phyloP scores from a whole-genome alignment of 2,888 invertebrate species.

The Aporophyla lueneburgensis region DNA sequence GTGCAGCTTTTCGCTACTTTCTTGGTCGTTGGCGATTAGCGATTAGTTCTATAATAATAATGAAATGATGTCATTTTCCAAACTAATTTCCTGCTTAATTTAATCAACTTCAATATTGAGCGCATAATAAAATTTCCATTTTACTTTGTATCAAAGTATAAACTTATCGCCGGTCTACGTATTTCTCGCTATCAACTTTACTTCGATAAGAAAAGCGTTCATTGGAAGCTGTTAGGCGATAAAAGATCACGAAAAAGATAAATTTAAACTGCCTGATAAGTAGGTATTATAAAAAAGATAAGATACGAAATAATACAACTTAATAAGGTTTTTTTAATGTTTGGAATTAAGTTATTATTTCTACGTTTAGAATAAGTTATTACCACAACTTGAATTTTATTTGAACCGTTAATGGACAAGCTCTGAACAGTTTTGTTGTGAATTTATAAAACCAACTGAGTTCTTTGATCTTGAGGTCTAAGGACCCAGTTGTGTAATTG shows the following conservation, averaged over 20 bases:
- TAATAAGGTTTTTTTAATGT: slow-evolving; percentile 13
- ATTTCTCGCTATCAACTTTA: slow-evolving; percentile 24
- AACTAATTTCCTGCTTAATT: not conserved
- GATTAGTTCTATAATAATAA: not conserved
- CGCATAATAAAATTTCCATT: not conserved
- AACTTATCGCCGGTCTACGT: slow-evolving; percentile 29
- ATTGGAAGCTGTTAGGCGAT: slow-evolving; percentile 52
- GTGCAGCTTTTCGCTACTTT: not conserved
- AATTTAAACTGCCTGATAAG: slow-evolving; percentile 30
- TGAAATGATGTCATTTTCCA: not conserved
- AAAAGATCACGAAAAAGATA: slow-evolving; percentile 50
- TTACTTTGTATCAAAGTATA: not conserved
- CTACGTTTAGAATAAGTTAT: slow-evolving; percentile 6
- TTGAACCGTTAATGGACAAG: no score
- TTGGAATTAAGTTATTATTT: slow-evolving; percentile 18
- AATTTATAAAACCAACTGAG: not conserved
- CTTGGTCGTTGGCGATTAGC: not conserved
- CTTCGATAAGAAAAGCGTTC: slow-evolving; percentile 46
- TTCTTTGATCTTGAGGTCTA: not conserved
- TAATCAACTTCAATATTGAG: not conserved
- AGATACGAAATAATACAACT: slow-evolving; percentile 21
- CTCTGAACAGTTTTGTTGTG: not conserved
- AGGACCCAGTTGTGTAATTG: not conserved
- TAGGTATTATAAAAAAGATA: slow-evolving; percentile 45
- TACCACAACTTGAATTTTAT: not conserved